A percentile compares a stretch with the other conserved stretches of the same genome.
These are phyloP conservation scores for Steatocranus sp. DNA, from an alignment of 2,797 vertebrate genomes.

Conservation along the genomic window DNA sequence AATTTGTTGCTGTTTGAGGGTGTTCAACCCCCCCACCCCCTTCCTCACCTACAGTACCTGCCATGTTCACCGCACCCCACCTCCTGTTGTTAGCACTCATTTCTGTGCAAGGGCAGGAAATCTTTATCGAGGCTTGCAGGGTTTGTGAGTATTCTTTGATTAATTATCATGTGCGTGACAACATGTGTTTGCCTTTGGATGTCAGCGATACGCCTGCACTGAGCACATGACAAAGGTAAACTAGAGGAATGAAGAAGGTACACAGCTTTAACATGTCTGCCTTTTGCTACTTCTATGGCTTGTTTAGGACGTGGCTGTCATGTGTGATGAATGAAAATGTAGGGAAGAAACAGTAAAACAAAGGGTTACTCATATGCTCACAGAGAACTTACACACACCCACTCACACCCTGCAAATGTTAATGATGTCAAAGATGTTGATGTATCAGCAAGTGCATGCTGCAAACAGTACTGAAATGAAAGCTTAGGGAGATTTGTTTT, in stretches of 20 bases:
- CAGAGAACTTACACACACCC: background rate
- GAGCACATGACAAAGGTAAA: slow-evolving; percentile 41
- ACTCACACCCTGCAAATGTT: background rate
- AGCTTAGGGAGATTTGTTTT: background rate
- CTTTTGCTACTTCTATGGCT: slow-evolving; percentile 28
- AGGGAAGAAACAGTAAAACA: background rate
- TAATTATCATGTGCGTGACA: slow-evolving; percentile 28
- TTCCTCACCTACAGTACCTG: background rate
- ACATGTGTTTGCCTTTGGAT: slow-evolving; percentile 1
- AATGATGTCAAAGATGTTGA: background rate
- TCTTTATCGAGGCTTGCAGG: background rate
- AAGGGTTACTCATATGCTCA: background rate
- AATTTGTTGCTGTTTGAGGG: slow-evolving; percentile 42
- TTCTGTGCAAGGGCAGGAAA: background rate
- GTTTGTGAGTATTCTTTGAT: slow-evolving; percentile 16
- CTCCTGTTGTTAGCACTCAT: slow-evolving; percentile 30
- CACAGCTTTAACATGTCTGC: slow-evolving; percentile 43
- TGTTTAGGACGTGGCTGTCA: slow-evolving; percentile 27
- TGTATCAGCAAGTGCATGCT: background rate
- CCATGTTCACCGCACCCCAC: background rate
- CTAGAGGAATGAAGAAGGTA: background rate
- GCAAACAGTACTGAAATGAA: background rate
- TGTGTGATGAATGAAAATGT: background rate
- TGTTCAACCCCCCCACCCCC: background rate
- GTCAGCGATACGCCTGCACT: slow-evolving; percentile 31